phyloP scores from a whole-genome alignment of 1,140 invertebrate species.

The Nasonia vitripennis region DNA sequence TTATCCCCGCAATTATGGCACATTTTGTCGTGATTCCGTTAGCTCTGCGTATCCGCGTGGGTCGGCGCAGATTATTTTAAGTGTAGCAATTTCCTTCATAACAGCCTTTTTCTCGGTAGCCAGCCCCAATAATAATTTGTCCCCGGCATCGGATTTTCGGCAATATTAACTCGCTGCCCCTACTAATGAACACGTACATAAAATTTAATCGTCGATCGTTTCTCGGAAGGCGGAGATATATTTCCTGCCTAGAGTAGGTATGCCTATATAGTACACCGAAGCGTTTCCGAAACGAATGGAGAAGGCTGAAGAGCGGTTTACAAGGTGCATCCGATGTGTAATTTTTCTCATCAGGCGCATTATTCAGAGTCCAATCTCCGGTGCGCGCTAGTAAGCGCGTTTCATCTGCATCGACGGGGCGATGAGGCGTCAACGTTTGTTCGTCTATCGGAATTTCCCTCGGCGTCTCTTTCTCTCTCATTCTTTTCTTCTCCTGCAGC shows the following conservation, averaged over 20 bases:
- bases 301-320: too few species aligned
- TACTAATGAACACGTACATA: background rate
- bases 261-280: too few species aligned
- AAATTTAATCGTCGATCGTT: background rate
- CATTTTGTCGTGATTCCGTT: constrained; percentile 9
- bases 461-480: background rate
- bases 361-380: constrained; percentile 4
- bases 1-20: constrained; percentile 13
- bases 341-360: constrained; percentile 16
- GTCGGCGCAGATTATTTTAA: constrained; percentile 9
- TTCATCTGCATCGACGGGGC: background rate
- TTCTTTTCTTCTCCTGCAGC: background rate
- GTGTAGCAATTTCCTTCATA: constrained; percentile 29
- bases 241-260: background rate
- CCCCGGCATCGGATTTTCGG: background rate
- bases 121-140: background rate
- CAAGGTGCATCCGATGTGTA: background rate
- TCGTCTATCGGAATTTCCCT: constrained; percentile 17
- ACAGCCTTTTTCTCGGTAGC: constrained; percentile 18
- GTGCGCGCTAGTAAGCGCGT: background rate
- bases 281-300: too few species aligned
- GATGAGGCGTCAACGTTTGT: constrained; percentile 11
- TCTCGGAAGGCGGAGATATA: background rate
- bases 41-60: background rate
- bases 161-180: background rate